Conservation (phyloP, 2,888 invertebrate genomes). For the Aspidiotus rigidus region DNA sequence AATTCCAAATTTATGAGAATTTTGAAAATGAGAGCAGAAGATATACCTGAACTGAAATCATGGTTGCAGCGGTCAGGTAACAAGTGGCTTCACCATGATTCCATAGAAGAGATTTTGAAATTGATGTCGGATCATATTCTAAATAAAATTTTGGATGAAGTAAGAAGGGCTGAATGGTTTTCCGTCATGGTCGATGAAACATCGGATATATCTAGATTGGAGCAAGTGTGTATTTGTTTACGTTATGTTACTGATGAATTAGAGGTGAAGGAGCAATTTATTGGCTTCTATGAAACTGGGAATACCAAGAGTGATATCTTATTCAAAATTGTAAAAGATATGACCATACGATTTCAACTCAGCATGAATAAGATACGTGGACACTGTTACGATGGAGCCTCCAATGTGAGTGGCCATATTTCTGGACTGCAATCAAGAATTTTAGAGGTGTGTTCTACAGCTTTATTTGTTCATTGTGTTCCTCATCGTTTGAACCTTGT, state of each 20-base stretch:
- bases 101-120: conserved; percentile 17
- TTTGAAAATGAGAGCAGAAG: conserved; percentile 21
- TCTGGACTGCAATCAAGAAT: conserved; percentile 36
- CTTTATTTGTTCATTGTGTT: conserved; percentile 35
- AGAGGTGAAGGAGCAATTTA: neutral
- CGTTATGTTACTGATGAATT: conserved; percentile 6
- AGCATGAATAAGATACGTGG: conserved; percentile 36
- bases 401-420: conserved; percentile 35
- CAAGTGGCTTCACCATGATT: conserved; percentile 21
- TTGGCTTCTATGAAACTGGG: conserved; percentile 6
- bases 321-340: conserved; percentile 34
- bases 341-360: conserved; percentile 36
- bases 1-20: conserved; percentile 22
- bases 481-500: conserved; percentile 37
- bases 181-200: conserved; percentile 13
- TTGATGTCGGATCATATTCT: conserved; percentile 1
- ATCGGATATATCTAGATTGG: conserved; percentile 9
- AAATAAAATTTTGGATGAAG: conserved; percentile 5
- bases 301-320: conserved; percentile 35
- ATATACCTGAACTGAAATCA: conserved; percentile 22
- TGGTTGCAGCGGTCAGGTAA: conserved; percentile 16
- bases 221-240: neutral
- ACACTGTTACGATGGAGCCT: conserved; percentile 39
- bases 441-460: conserved; percentile 36
- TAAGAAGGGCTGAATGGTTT: conserved; percentile 10